Base-by-base conservation (phyloP, 1,140 invertebrate species). In the Listronotus oregonensis region DNA sequence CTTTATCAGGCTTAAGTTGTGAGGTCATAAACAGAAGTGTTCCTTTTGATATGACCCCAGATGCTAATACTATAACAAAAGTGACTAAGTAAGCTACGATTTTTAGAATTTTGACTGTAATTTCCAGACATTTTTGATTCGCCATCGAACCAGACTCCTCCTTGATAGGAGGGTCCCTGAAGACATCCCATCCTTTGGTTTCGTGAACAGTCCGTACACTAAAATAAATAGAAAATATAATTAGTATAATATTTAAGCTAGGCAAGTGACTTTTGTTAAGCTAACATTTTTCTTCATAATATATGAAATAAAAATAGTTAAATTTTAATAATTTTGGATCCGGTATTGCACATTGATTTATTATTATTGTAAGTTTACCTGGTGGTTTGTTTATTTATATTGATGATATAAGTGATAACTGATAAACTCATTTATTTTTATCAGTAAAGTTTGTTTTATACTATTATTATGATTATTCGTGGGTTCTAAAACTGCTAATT, bases 181-280 rank as follows among this genome's bases (percentile, higher is more conserved):
- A 97, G 12, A 96, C 93, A 84, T 97, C 94, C 94, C 94, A 97
- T 87, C 90, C 92, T 89, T 95, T 95, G 61, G 92, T 94, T 78
- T 95, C 93, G 74, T 86, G 86, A 66, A 93, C 87, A 44, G 90
- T 93, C 69, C 92, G 82, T 79, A 91, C 90, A 75, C 92, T 95
- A 82, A n/a, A 79, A 77, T 60, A 64, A 70, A 72, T 65, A 71
- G 61, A 15, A 60, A 49, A 21, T 31, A 34, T 17, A 6, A 50
- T n/a, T n/a, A n/a, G n/a, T 43, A 31, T 14, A 37, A 8, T 8
- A 21, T 47, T 8, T 47, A 9, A 7, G 46, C 6, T 7, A 47
- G 7, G 14, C n/a, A 47, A 7, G 46, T 14, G 18, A 8, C 7
- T 47, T 21, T 14, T 14, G 46, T 8, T 7, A 21, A 47, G 46